A percentile compares a stretch with the other conserved stretches of the same genome.
phyloP scores from a whole-genome alignment of 2,888 invertebrate genomes.

The Cataglyphis albicans region DNA sequence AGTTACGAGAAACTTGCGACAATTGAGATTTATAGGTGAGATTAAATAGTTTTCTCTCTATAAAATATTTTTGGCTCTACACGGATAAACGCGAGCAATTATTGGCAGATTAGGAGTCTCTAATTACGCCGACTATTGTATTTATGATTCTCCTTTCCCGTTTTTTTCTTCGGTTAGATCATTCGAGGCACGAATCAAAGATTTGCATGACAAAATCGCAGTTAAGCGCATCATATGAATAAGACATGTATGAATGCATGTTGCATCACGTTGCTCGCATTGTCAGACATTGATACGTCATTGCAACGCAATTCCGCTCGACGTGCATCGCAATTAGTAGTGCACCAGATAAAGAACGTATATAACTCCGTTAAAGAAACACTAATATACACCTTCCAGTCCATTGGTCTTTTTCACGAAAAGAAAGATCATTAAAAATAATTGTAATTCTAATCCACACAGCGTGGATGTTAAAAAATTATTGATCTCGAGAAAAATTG shows the following conservation, averaged over 20 bases:
- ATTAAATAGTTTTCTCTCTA: neutral
- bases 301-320: slow-evolving; percentile 49
- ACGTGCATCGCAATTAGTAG: neutral
- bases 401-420: neutral
- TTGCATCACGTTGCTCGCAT: slow-evolving; percentile 71
- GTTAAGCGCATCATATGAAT: neutral
- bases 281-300: slow-evolving; percentile 69
- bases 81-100: neutral
- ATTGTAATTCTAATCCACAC: neutral
- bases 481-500: slow-evolving; percentile 20
- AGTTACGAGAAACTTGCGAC: neutral
- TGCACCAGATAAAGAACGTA: slow-evolving; percentile 23
- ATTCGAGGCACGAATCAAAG: neutral
- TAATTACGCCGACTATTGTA: neutral
- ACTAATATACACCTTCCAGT: slow-evolving; percentile 14
- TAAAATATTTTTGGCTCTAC: neutral
- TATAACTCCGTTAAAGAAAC: neutral
- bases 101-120: neutral
- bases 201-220: neutral
- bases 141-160: neutral
- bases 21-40: neutral
- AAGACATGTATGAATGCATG: slow-evolving; percentile 53
- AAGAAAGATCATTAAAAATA: slow-evolving; percentile 4
- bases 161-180: neutral
- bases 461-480: neutral